Conservation (phyloP, 2,888 invertebrate species). For the Phyllotreta striolata region DNA sequence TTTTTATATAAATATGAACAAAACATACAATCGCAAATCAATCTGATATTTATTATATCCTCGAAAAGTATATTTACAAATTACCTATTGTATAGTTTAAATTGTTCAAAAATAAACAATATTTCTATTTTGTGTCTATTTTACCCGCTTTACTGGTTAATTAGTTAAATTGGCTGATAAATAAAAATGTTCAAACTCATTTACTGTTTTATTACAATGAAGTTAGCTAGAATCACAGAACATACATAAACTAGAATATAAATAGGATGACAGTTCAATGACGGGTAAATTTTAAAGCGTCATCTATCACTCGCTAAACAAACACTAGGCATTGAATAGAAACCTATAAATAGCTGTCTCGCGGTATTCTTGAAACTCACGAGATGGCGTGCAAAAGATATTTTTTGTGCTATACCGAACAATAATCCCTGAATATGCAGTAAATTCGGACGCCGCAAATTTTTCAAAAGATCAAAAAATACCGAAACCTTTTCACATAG, state of each 20-base stretch:
- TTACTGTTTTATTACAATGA: no score
- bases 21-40: slow-evolving; percentile 22
- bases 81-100: slow-evolving; percentile 21
- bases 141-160: background rate
- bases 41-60: slow-evolving; percentile 23
- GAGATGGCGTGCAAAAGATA: no score
- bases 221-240: no score
- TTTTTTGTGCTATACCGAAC: no score
- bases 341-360: no score
- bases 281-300: background rate
- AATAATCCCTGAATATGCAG: no score
- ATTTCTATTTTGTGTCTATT: slow-evolving; percentile 20
- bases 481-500: slow-evolving; percentile 1
- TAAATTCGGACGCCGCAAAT: background rate
- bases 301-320: background rate
- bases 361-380: no score
- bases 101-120: slow-evolving; percentile 25
- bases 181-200: no score
- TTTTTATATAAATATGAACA: slow-evolving; percentile 14
- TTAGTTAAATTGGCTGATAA: no score
- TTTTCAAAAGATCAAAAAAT: slow-evolving; percentile 1
- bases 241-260: no score
- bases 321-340: no score
- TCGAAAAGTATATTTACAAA: slow-evolving; percentile 24
- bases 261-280: no score